Percentiles rank a stretch among this genome's conserved stretches.
Conservation (phyloP, 2,888 invertebrate species). For the Drosophila algonquin region DNA sequence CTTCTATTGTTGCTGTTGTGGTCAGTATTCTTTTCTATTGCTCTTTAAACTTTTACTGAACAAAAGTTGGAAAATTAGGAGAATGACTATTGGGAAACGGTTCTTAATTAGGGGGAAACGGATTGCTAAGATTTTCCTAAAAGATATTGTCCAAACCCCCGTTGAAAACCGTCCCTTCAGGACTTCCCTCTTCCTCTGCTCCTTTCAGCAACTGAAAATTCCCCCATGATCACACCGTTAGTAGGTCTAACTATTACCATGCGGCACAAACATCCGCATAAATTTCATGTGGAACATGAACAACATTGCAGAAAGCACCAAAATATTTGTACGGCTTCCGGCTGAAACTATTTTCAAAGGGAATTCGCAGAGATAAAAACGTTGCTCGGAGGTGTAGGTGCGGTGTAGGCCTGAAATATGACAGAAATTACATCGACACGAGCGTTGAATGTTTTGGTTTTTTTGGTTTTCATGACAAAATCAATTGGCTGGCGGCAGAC, state of each 20-base stretch:
- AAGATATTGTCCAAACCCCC: too few species aligned
- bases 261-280: background rate
- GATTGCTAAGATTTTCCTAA: too few species aligned
- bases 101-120: too few species aligned
- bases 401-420: slow-evolving; percentile 25
- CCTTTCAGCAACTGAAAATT: too few species aligned
- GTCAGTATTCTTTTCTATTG: too few species aligned
- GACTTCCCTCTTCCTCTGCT: too few species aligned
- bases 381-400: background rate
- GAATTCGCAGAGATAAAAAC: background rate
- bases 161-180: too few species aligned
- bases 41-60: too few species aligned
- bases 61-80: too few species aligned
- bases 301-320: background rate
- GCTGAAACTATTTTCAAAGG: background rate
- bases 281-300: background rate
- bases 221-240: background rate
- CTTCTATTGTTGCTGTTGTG: background rate
- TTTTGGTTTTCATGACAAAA: slow-evolving; percentile 54
- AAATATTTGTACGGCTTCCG: slow-evolving; percentile 30
- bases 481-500: slow-evolving; percentile 50
- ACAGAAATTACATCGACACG: slow-evolving; percentile 30
- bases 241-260: background rate
- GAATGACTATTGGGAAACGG: too few species aligned
- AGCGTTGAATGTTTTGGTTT: slow-evolving; percentile 33